Base-by-base conservation (phyloP, 2,113 vertebrate genomes). In the Cheilinus undulatus region DNA sequence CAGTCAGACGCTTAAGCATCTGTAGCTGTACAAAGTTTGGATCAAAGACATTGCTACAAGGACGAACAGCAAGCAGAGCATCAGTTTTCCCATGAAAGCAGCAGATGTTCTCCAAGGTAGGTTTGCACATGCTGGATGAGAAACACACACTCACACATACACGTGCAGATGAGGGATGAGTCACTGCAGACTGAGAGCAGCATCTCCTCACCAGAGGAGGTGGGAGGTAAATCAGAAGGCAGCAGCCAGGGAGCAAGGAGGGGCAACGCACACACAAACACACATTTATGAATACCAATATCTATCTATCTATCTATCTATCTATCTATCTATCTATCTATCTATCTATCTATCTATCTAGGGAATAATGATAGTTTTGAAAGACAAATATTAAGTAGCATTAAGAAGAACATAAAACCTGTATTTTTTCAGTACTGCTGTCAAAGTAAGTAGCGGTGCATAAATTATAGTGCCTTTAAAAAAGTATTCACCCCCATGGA, bases 191-290 rank as follows among this genome's bases (percentile, higher is more conserved):
- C 40, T 69, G 30, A 43, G 34, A 60, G 73, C 59, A 54, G 40
- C 46, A 63, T 69, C 45, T 76, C 57, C 67, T 69, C 62, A 69
- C 58, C 71, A 60, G n/a, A 57, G 64, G 24, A 38, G 72, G 50
- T 5, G 36, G 30, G 19, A 77, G 66, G 65, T 80, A 72, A 68
- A 77, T 53, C 66, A 80, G 60, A 51, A 67, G 45, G 71, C 22
- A 61, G 46, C 49, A 60, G 67, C 74, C 62, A 49, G 38, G 24
- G 50, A 78, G 36, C 57, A 52, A 49, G 15, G 11, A 54, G 0
- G 40, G 69, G 63, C 32, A 34, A 52, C 27, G n/a, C 40, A 46
- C 59, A 1, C 56, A 46, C 22, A 66, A 14, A 8, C 46, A 63
- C 27, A 26, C 30, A 40, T 48, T 30, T 34, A 42, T n/a, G n/a